Conservation (phyloP, 2,888 invertebrate genomes). For the Cantharis nigra region DNA sequence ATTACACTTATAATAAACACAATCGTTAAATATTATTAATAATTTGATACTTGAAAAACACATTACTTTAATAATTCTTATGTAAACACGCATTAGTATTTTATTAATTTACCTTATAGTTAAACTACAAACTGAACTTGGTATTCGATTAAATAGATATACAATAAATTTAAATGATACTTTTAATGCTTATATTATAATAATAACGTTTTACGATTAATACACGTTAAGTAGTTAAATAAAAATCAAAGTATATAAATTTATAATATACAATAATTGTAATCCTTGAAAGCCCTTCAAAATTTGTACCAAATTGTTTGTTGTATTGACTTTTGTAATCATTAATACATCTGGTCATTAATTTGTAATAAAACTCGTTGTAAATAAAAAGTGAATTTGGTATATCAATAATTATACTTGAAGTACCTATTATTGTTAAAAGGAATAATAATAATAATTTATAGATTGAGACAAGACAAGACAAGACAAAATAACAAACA, state of each 20-base stretch:
- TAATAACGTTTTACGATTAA: neutral
- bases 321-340: neutral
- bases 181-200: neutral
- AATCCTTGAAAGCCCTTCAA: neutral
- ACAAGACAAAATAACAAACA: neutral
- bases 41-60: neutral
- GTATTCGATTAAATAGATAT: neutral
- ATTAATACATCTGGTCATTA: neutral
- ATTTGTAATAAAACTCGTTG: neutral
- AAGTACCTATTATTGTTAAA: neutral
- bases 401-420: neutral
- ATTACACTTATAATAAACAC: neutral
- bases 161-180: neutral
- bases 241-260: neutral
- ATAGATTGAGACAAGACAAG: neutral
- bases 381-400: neutral
- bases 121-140: neutral
- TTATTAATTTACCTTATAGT: neutral
- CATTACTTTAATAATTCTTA: neutral
- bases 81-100: neutral
- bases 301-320: neutral
- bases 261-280: neutral
- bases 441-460: neutral
- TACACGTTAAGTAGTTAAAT: neutral
- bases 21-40: neutral